A percentile compares a stretch with the other conserved stretches of the same genome.
Conservation (phyloP, 2,113 vertebrate genomes). For the Lepus timidus region DNA sequence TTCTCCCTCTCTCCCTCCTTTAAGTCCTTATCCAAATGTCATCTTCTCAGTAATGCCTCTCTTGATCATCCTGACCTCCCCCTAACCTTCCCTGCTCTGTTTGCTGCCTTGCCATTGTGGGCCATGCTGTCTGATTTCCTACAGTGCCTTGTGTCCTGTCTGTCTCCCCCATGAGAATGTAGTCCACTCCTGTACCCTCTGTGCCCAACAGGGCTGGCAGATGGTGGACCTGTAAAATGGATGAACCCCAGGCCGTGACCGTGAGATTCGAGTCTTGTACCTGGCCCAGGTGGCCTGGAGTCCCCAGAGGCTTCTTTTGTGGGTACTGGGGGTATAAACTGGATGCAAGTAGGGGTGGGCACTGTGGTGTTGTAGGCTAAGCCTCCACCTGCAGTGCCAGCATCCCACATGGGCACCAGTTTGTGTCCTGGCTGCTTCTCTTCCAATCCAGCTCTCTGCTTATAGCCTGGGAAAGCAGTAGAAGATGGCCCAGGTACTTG, state of each 20-base stretch:
- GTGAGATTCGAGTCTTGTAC: background rate
- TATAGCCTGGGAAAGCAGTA: too few relatives aligned
- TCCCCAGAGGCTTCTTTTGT: background rate
- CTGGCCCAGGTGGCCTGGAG: background rate
- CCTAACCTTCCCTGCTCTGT: background rate
- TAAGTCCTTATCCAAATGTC: background rate
- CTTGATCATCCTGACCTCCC: background rate
- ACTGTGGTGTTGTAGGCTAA: too few relatives aligned
- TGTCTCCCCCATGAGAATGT: background rate
- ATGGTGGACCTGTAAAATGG: background rate
- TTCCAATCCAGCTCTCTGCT: too few relatives aligned
- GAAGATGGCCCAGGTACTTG: too few relatives aligned
- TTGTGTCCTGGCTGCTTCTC: too few relatives aligned
- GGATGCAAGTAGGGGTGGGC: background rate
- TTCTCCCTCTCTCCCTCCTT: background rate
- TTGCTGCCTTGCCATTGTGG: background rate
- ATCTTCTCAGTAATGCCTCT: background rate
- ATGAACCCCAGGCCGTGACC: background rate
- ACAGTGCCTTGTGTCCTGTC: background rate
- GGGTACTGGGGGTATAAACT: background rate
- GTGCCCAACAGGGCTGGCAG: background rate
- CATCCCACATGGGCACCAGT: too few relatives aligned
- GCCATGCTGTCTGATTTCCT: background rate
- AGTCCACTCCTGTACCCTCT: background rate
- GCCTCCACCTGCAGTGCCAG: too few relatives aligned